Percentiles rank a stretch among this genome's conserved stretches.
These are phyloP conservation scores for Andrena cerasifolii DNA, from an alignment of 1,140 invertebrate genomes.

Conservation along the genomic window DNA sequence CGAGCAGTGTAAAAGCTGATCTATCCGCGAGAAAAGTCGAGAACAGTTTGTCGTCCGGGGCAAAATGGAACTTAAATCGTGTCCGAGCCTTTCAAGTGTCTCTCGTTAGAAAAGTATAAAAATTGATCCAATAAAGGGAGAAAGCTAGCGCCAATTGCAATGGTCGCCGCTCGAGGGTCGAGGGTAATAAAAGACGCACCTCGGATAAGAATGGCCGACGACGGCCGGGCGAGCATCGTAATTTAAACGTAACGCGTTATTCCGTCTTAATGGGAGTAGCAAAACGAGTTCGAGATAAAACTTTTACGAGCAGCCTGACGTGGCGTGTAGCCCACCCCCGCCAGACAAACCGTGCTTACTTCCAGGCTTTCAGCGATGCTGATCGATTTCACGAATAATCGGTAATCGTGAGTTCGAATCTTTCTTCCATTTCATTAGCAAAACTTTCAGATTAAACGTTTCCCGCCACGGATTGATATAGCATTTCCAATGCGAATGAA, in stretches of 20 bases:
- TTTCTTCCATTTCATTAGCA: too few relatives aligned
- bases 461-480: too few relatives aligned
- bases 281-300: conserved; percentile 33
- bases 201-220: conserved; percentile 21
- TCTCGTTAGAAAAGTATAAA: conserved; percentile 14
- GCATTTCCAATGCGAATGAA: too few relatives aligned
- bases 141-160: neutral
- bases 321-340: neutral
- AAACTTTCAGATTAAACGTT: too few relatives aligned
- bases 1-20: too few relatives aligned
- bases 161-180: too few relatives aligned
- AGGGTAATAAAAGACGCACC: conserved; percentile 2
- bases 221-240: conserved; percentile 39
- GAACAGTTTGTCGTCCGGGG: neutral
- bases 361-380: conserved; percentile 26
- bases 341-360: conserved; percentile 11
- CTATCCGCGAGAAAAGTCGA: neutral
- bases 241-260: conserved; percentile 61
- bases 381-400: conserved; percentile 23
- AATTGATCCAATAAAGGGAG: neutral
- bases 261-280: conserved; percentile 37
- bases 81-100: neutral
- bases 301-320: conserved; percentile 38
- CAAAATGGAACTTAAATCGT: neutral
- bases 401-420: too few relatives aligned